Evolutionary conservation across 2,797 vertebrate species (phyloP), one percentile per base, ranked within the genome.

Genomic region (Poeciliopsis paucimaculata): DNA sequence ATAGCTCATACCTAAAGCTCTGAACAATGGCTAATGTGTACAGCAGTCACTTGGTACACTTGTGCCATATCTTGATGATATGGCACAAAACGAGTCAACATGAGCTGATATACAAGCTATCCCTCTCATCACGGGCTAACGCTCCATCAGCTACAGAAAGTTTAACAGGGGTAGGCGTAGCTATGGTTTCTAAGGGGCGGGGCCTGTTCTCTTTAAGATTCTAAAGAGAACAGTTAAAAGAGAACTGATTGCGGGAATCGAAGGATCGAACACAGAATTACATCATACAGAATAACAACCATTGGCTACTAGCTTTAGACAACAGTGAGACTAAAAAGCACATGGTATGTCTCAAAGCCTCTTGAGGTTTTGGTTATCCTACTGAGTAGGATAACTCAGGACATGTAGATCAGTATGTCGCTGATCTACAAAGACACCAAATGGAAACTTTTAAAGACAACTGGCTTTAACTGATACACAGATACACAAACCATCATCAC

Each of bases 381-480:
- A 41, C 4, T 41, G 36, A 41, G 5, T n/a, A n/a, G n/a, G n/a
- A n/a, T n/a, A n/a, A n/a, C n/a, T n/a, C n/a, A n/a, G n/a, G n/a
- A n/a, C n/a, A n/a, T n/a, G n/a, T n/a, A n/a, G n/a, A n/a, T n/a
- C n/a, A n/a, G n/a, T 31, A 47, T 45, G 28, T 60, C 4, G 1
- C 2, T 31, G 39, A 55, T 7, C 55, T 72, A 28, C n/a, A 53
- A 60, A 43, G 13, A 28, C 20, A 72, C 31, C 34, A 26, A 72
- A 43, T 45, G 49, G 36, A 2, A 45, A 72, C 39, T 36, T 47
- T 62, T 49, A 36, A 39, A 26, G 11, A 8, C 68, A 43, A 23
- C 66, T 34, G 28, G 41, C 47, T 71, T 70, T 55, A n/a, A 57
- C 31, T 39, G 77, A 79, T 28, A 45, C 3, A 64, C 41, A 70